phyloP scores from a whole-genome alignment of 2,113 vertebrate species.

The Bos taurus region DNA sequence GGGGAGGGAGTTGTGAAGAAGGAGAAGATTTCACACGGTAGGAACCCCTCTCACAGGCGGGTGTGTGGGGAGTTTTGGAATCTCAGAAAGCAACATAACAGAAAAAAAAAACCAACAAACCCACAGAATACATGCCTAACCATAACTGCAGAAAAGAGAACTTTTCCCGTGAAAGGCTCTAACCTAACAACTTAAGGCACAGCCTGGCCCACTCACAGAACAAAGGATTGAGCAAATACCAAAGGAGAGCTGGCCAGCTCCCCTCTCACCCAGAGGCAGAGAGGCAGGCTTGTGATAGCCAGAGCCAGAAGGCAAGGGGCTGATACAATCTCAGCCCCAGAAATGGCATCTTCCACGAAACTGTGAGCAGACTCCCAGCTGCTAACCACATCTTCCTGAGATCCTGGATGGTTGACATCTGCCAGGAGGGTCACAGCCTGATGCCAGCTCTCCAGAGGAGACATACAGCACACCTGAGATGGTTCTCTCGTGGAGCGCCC shows the following conservation, averaged over 20 bases:
- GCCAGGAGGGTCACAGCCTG: not conserved
- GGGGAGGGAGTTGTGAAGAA: not conserved
- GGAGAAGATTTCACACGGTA: not conserved
- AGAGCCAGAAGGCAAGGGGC: not conserved
- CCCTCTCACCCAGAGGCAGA: not conserved
- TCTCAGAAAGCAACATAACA: not conserved
- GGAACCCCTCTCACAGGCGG: accelerated
- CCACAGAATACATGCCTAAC: not conserved
- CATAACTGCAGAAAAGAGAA: not conserved
- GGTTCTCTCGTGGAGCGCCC: accelerated
- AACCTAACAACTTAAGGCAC: not conserved
- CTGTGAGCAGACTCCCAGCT: not conserved
- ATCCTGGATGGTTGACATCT: not conserved
- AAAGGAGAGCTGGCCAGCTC: not conserved
- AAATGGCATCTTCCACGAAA: not conserved
- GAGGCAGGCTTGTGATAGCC: not conserved
- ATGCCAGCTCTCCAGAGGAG: not conserved
- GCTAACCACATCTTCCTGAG: not conserved
- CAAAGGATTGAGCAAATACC: not conserved
- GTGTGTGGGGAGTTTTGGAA: not conserved
- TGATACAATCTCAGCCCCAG: not conserved
- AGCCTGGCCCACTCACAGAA: not conserved
- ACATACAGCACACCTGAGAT: accelerated
- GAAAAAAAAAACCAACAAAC: accelerated
- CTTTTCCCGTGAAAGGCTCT: not conserved